Percentiles rank a stretch among this genome's conserved stretches.
phyloP scores from a whole-genome alignment of 2,888 invertebrate genomes.

The Acronicta leporina region DNA sequence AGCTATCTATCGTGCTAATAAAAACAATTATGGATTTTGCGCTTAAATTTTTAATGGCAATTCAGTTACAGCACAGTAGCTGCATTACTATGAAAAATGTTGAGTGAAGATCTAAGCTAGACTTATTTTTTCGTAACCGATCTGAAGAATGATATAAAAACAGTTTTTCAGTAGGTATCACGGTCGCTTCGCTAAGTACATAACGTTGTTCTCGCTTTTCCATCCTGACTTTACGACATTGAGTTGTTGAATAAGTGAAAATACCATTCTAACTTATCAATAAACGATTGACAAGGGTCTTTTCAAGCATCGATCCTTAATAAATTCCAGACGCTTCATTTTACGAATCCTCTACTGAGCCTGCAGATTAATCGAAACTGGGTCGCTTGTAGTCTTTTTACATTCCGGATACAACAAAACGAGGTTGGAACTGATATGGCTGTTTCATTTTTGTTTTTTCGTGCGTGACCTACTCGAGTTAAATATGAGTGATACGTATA shows the following conservation, averaged over 20 bases:
- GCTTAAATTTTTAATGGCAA: too few species aligned
- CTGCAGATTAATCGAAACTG: not conserved
- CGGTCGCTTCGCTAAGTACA: too few species aligned
- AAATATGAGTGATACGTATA: constrained; percentile 45
- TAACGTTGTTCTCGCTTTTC: too few species aligned
- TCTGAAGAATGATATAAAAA: too few species aligned
- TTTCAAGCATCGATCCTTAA: not conserved
- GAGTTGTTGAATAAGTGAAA: not conserved
- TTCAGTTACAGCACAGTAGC: too few species aligned
- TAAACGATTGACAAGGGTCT: not conserved
- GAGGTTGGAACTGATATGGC: constrained; percentile 12
- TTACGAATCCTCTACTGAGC: constrained; percentile 1
- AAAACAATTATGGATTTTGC: too few species aligned
- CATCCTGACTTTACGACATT: too few species aligned
- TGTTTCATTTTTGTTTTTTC: constrained; percentile 9
- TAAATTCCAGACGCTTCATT: not conserved
- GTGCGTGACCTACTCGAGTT: constrained; percentile 25
- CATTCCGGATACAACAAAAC: constrained; percentile 1
- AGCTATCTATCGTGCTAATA: too few species aligned
- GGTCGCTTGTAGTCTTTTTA: constrained; percentile 6
- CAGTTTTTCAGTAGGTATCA: too few species aligned
- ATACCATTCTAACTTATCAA: not conserved
- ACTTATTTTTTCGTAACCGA: too few species aligned
- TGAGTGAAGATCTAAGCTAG: too few species aligned
- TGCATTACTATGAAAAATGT: too few species aligned